These are phyloP conservation scores for Puffinus mauretanicus DNA, from an alignment of 2,113 vertebrate species.

Conservation along the genomic window DNA sequence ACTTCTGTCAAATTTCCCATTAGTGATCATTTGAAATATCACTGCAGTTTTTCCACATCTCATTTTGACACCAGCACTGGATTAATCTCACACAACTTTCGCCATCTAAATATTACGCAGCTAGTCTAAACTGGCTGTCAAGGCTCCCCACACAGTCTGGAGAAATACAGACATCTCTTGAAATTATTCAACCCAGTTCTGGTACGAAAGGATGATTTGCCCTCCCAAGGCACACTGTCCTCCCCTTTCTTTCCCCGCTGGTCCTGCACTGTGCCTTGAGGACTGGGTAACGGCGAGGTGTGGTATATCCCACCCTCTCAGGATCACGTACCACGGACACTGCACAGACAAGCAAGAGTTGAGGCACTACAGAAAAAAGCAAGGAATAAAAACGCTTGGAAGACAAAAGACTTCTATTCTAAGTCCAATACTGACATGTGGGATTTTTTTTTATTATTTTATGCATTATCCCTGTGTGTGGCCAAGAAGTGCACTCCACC, in stretches of 20 bases:
- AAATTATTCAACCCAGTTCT: not conserved
- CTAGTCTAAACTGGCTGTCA: not conserved
- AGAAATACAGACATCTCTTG: not conserved
- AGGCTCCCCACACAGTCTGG: not conserved
- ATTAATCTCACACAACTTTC: not conserved
- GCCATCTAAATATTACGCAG: not conserved
- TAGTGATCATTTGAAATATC: slow-evolving; percentile 23
- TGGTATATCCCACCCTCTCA: not conserved
- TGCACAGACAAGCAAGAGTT: not conserved
- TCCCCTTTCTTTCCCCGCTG: not conserved
- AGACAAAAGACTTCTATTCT: not conserved
- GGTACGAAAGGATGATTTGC: accelerated
- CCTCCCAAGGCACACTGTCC: not conserved
- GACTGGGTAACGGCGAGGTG: not conserved
- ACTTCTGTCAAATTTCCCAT: slow-evolving; percentile 53
- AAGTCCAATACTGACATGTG: not conserved
- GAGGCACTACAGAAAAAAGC: not conserved
- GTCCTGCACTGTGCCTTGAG: not conserved
- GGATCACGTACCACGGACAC: accelerated
- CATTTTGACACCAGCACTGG: not conserved
- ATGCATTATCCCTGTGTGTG: not conserved
- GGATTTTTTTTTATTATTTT: not conserved
- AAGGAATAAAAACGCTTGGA: not conserved
- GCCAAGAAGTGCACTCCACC: not conserved
- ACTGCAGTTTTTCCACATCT: not conserved